Conservation (phyloP, 2,888 invertebrate genomes). For the Spodoptera exigua region DNA sequence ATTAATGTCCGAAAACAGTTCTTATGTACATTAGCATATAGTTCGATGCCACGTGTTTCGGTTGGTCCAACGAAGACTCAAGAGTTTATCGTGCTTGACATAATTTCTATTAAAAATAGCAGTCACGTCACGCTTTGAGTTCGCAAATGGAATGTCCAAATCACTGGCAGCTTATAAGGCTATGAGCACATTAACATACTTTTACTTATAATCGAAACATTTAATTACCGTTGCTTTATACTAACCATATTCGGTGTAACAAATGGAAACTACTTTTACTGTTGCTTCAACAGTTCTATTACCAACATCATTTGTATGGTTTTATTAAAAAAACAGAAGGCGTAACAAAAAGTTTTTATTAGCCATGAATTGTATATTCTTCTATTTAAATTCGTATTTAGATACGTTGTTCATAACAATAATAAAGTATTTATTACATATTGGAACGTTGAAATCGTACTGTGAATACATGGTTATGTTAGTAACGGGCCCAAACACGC, state of each 20-base stretch:
- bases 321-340: no score
- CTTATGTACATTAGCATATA: background rate
- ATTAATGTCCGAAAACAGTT: background rate
- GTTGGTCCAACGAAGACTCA: conserved; percentile 2
- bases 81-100: conserved; percentile 16
- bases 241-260: no score
- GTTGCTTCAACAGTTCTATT: no score
- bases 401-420: no score
- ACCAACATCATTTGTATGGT: no score
- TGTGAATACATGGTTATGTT: conserved; percentile 8
- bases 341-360: no score
- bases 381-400: no score
- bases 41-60: background rate
- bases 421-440: background rate
- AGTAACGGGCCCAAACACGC: conserved; percentile 22
- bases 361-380: no score
- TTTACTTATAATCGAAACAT: conserved; percentile 33
- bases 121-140: conserved; percentile 9
- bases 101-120: conserved; percentile 20
- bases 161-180: conserved; percentile 18
- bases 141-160: conserved; percentile 25
- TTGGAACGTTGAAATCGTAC: background rate
- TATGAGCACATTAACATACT: conserved; percentile 40
- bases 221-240: conserved; percentile 8
- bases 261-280: no score